phyloP scores from a whole-genome alignment of 2,888 invertebrate species.

The Danaus chrysippus region DNA sequence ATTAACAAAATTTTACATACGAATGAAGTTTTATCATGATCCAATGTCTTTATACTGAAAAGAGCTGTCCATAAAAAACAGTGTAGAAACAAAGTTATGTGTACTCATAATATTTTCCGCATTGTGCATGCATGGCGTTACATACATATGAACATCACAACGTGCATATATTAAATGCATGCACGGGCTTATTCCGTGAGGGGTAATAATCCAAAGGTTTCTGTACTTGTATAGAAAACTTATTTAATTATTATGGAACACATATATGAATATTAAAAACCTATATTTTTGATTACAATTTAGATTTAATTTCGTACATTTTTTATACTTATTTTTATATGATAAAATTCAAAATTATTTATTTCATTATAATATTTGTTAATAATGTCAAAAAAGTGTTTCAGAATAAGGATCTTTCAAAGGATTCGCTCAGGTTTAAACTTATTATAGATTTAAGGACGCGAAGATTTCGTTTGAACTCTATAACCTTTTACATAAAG shows the following conservation, averaged over 20 bases:
- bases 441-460: conserved; percentile 39
- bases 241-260: not conserved
- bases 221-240: not conserved
- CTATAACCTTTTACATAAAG: conserved; percentile 9
- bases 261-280: no score
- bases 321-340: no score
- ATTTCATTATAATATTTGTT: not conserved
- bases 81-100: no score
- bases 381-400: conserved; percentile 1
- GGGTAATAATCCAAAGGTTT: not conserved
- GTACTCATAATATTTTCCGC: conserved; percentile 18
- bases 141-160: conserved; percentile 28
- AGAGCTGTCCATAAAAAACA: no score
- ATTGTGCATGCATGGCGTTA: conserved; percentile 25
- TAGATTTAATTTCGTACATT: no score
- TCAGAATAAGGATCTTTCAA: conserved; percentile 34
- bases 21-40: no score
- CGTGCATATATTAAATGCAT: conserved; percentile 53
- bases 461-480: conserved; percentile 14
- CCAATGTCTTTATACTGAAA: no score
- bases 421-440: conserved; percentile 41
- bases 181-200: conserved; percentile 39
- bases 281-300: no score
- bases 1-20: no score
- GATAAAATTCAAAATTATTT: not conserved